These are phyloP conservation scores for Ashinkailepas kermadecensis DNA, from an alignment of 2,888 invertebrate species.

Conservation along the genomic window DNA sequence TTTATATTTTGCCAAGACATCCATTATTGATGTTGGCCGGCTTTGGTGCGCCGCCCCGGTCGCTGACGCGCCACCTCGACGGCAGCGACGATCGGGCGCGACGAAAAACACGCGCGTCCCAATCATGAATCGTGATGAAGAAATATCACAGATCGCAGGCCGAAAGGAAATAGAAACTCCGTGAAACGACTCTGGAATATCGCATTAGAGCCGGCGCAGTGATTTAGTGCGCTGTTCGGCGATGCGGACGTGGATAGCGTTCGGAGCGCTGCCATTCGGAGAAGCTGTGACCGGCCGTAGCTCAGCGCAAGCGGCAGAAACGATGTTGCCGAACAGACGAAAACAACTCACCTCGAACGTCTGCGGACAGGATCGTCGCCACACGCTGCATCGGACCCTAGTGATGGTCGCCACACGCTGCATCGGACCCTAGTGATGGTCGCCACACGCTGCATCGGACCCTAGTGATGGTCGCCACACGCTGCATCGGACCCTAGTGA, in stretches of 20 bases:
- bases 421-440: too few relatives aligned
- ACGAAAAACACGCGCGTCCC: constrained; percentile 5
- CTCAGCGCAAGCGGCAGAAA: too few relatives aligned
- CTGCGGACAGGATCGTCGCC: too few relatives aligned
- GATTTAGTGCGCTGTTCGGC: neutral
- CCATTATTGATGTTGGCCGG: constrained; percentile 18
- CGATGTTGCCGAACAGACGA: too few relatives aligned
- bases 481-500: too few relatives aligned
- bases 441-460: too few relatives aligned
- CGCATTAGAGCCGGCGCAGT: neutral
- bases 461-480: too few relatives aligned
- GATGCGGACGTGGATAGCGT: neutral
- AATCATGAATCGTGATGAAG: constrained; percentile 21
- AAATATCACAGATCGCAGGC: neutral
- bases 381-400: too few relatives aligned
- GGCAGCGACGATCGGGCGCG: neutral
- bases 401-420: too few relatives aligned
- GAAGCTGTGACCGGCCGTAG: too few relatives aligned
- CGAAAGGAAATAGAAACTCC: constrained; percentile 4
- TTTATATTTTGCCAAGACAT: constrained; percentile 22
- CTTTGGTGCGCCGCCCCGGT: neutral
- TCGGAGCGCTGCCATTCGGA: neutral
- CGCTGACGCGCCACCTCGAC: neutral
- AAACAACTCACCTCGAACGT: too few relatives aligned
- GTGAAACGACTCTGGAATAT: neutral